Percentiles rank a stretch among this genome's conserved stretches.
These are phyloP conservation scores for Sebastes ruberrimus DNA, from an alignment of 2,797 vertebrate species.

Conservation along the genomic window DNA sequence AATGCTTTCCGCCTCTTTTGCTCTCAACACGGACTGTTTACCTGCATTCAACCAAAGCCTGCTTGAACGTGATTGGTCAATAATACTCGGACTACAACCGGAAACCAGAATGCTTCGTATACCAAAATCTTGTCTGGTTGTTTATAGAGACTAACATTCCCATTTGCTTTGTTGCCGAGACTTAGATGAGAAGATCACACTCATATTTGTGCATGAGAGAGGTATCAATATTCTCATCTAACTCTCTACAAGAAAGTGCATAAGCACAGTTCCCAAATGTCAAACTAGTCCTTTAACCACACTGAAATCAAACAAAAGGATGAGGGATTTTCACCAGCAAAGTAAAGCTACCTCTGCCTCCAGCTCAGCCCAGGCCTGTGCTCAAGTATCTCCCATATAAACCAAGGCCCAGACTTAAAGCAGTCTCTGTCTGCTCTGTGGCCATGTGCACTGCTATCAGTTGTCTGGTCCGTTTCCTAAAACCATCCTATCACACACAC, in stretches of 20 bases:
- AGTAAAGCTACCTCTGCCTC: not conserved
- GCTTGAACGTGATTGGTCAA: not conserved
- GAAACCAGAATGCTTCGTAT: not conserved
- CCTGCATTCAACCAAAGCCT: not conserved
- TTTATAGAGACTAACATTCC: not conserved
- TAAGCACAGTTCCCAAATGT: not conserved
- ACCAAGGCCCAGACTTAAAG: slow-evolving; percentile 7
- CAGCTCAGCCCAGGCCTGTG: not conserved
- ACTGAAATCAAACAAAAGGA: not conserved
- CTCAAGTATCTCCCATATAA: slow-evolving; percentile 1
- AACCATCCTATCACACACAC: slow-evolving; percentile 3
- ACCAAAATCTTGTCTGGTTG: not conserved
- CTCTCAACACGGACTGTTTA: too few species aligned
- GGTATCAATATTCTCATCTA: not conserved
- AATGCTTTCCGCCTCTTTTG: not conserved
- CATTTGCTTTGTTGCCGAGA: not conserved
- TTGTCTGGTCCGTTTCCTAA: slow-evolving; percentile 42
- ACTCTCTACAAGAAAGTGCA: not conserved
- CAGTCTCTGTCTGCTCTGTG: slow-evolving; percentile 18
- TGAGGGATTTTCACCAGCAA: not conserved
- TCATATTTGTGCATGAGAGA: not conserved
- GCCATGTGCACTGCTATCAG: slow-evolving; percentile 33
- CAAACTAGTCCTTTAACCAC: not conserved
- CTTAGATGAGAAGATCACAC: not conserved
- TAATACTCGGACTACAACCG: not conserved